Percentiles rank a stretch among this genome's conserved stretches.
Evolutionary conservation across 2,888 invertebrate species (phyloP).

Genomic region (Gymnoscelis rufifasciata): DNA sequence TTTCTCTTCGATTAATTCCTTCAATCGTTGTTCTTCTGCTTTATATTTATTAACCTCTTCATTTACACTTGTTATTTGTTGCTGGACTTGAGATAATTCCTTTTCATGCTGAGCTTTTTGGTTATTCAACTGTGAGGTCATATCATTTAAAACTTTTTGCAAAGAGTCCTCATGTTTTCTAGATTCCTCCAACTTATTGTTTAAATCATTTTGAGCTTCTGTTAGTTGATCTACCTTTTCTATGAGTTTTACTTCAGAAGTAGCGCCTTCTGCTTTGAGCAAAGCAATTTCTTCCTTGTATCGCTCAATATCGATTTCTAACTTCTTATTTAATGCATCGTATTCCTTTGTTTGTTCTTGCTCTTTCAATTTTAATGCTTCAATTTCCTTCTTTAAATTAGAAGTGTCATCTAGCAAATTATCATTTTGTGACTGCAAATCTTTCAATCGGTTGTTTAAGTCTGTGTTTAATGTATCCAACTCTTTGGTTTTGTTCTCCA

Average conservation of each 20-base stretch:
- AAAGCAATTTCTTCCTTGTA: slow-evolving; percentile 66
- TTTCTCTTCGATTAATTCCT: slow-evolving; percentile 55
- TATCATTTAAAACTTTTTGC: slow-evolving; percentile 66
- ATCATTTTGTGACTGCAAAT: slow-evolving; percentile 53
- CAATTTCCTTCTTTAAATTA: slow-evolving; percentile 63
- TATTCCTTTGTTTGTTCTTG: slow-evolving; percentile 57
- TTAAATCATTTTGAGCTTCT: slow-evolving; percentile 70
- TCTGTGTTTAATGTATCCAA: slow-evolving; percentile 47
- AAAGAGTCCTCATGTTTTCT: slow-evolving; percentile 70
- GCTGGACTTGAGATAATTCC: slow-evolving; percentile 54
- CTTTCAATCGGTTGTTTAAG: slow-evolving; percentile 47
- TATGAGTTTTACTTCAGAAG: slow-evolving; percentile 69
- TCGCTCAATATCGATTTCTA: slow-evolving; percentile 67
- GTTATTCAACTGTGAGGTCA: slow-evolving; percentile 64
- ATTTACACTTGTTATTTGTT: slow-evolving; percentile 42
- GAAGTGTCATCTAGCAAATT: slow-evolving; percentile 65
- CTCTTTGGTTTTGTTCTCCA: slow-evolving; percentile 58
- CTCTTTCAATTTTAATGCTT: slow-evolving; percentile 58
- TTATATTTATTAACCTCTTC: slow-evolving; percentile 53
- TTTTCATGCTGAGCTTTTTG: slow-evolving; percentile 62
- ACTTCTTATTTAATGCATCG: slow-evolving; percentile 55
- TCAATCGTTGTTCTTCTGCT: slow-evolving; percentile 46
- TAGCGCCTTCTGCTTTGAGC: slow-evolving; percentile 65
- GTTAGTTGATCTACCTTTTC: slow-evolving; percentile 72
- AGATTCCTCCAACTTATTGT: slow-evolving; percentile 71